Evolutionary conservation across 2,888 invertebrate genomes (phyloP).

Genomic region (Trichogramma evanescens): DNA sequence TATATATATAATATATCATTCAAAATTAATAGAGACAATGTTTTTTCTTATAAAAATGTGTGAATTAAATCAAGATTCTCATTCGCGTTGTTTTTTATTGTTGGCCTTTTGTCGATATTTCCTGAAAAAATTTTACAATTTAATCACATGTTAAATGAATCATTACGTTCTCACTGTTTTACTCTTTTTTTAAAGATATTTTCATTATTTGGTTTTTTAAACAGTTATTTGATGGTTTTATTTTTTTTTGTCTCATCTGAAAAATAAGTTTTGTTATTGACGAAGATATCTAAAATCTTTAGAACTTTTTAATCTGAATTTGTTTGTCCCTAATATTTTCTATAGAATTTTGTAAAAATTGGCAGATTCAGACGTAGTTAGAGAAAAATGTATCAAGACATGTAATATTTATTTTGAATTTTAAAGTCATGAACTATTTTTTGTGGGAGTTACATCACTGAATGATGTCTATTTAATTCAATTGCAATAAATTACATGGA

Average conservation of each 20-base stretch:
- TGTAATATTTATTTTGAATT: no score
- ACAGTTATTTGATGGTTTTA: constrained; percentile 9
- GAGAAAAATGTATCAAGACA: no score
- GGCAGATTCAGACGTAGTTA: no score
- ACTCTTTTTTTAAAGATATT: constrained; percentile 6
- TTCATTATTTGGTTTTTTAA: constrained; percentile 9
- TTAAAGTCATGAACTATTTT: no score
- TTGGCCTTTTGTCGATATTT: constrained; percentile 15
- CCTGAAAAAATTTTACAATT: constrained; percentile 9
- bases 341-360: no score
- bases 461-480: no score
- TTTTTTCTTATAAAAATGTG: constrained; percentile 8
- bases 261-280: no score
- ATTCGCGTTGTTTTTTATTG: constrained; percentile 13
- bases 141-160: constrained; percentile 6
- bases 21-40: constrained; percentile 14
- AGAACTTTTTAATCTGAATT: no score
- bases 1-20: constrained; percentile 11
- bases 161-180: constrained; percentile 8
- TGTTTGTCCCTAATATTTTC: no score
- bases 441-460: no score
- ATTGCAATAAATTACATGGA: no score
- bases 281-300: no score
- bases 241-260: background rate
- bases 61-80: constrained; percentile 5